Percentiles rank a stretch among this genome's conserved stretches.
phyloP scores from a whole-genome alignment of 2,888 invertebrate genomes.

The Lissonota sp. region DNA sequence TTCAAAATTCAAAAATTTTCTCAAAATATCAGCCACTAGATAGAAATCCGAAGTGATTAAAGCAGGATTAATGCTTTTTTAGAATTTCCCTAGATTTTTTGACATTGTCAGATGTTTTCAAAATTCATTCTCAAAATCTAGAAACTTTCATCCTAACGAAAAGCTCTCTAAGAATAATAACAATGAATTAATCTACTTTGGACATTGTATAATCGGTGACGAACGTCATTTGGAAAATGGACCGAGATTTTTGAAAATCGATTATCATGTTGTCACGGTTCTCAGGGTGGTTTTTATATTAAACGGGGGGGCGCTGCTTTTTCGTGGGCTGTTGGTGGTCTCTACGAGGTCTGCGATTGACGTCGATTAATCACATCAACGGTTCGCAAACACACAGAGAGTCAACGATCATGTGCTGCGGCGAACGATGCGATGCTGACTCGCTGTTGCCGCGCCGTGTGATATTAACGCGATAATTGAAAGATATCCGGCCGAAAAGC shows the following conservation, averaged over 20 bases:
- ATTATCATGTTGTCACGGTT: slow-evolving; percentile 20
- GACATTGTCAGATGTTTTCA: too few relatives aligned
- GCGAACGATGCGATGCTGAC: slow-evolving; percentile 82
- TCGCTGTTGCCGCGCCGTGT: slow-evolving; percentile 79
- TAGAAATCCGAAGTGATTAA: too few relatives aligned
- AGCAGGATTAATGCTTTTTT: too few relatives aligned
- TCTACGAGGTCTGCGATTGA: slow-evolving; percentile 80
- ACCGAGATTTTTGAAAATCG: slow-evolving; percentile 15
- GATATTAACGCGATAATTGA: slow-evolving; percentile 83
- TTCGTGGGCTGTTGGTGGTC: slow-evolving; percentile 66
- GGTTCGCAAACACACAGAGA: slow-evolving; percentile 14
- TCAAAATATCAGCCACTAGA: too few relatives aligned
- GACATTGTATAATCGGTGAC: too few relatives aligned
- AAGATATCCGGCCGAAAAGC: slow-evolving; percentile 83
- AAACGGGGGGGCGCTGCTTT: slow-evolving; percentile 8
- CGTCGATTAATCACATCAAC: slow-evolving; percentile 82
- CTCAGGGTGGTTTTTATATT: neutral
- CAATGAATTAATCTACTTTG: too few relatives aligned
- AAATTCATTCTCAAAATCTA: too few relatives aligned
- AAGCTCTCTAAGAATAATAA: too few relatives aligned
- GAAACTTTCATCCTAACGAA: too few relatives aligned
- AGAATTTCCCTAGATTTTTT: too few relatives aligned
- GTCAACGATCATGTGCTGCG: slow-evolving; percentile 76
- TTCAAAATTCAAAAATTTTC: too few relatives aligned
- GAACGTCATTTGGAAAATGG: too few relatives aligned